These are phyloP conservation scores for Poecilus cupreus DNA, from an alignment of 2,888 invertebrate genomes.

Conservation along the genomic window DNA sequence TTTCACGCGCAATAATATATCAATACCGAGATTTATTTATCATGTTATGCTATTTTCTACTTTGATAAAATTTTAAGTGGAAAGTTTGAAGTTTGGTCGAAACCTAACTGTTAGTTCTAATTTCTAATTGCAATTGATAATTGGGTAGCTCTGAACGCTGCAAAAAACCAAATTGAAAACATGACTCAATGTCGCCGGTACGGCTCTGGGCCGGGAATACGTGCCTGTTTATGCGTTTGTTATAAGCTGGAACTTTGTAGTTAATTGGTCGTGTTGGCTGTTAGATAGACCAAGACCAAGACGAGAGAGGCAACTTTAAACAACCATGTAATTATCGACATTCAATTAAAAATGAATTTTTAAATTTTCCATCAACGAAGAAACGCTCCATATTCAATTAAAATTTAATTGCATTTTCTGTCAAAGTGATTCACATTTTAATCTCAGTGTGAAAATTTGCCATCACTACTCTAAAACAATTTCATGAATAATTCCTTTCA, in stretches of 20 bases:
- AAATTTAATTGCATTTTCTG: slow-evolving; percentile 43
- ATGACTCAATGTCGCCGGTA: too few species aligned
- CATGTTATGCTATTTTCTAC: too few species aligned
- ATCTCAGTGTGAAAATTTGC: not conserved
- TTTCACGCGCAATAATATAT: too few species aligned
- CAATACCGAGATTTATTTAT: too few species aligned
- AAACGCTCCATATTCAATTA: slow-evolving; percentile 35
- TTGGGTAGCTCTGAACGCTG: too few species aligned
- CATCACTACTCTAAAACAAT: not conserved
- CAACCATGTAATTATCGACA: slow-evolving; percentile 34
- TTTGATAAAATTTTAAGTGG: too few species aligned
- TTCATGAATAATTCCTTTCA: slow-evolving; percentile 2
- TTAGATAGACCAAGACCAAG: not conserved
- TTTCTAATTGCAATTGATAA: too few species aligned
- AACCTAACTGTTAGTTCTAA: too few species aligned
- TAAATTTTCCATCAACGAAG: slow-evolving; percentile 36
- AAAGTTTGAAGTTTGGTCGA: too few species aligned
- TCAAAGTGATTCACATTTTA: slow-evolving; percentile 23
- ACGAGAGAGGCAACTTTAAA: slow-evolving; percentile 10
- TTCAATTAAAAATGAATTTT: slow-evolving; percentile 47
- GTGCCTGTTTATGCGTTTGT: not conserved
- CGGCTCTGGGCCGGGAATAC: too few species aligned
- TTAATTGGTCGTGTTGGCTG: not conserved
- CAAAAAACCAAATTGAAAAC: too few species aligned
- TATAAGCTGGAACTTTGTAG: not conserved